Evolutionary conservation across 2,888 invertebrate species (phyloP).

Genomic region (Oasisia sp.): DNA sequence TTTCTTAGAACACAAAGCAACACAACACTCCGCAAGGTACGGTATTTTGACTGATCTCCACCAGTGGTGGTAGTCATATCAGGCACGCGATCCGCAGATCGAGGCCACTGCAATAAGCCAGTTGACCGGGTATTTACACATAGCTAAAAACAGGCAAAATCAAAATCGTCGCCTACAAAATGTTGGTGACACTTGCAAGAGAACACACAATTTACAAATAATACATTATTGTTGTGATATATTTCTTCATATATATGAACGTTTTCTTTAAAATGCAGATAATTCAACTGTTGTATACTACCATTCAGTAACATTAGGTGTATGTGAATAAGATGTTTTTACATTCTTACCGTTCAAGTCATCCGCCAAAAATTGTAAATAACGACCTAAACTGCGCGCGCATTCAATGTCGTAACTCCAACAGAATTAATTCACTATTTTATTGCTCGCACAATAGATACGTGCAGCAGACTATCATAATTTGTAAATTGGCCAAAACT

Average conservation of each 20-base stretch:
- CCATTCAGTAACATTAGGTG: not conserved
- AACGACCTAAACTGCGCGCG: constrained; percentile 17
- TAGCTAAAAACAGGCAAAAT: no score
- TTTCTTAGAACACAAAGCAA: no score
- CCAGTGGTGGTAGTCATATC: no score
- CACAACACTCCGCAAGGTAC: no score
- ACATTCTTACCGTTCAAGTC: constrained; percentile 12
- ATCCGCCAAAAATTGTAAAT: constrained; percentile 14
- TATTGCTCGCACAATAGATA: not conserved
- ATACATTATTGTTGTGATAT: not conserved
- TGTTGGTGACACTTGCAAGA: not conserved
- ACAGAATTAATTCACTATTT: not conserved
- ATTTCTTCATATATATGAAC: not conserved
- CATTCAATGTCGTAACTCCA: not conserved
- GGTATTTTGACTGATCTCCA: no score
- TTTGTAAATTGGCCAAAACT: not conserved
- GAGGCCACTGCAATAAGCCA: no score
- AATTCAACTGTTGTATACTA: not conserved
- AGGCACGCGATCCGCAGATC: no score
- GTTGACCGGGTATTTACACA: no score
- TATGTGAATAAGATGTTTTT: not conserved
- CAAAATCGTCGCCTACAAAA: not conserved
- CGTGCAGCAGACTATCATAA: not conserved
- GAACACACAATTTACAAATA: not conserved
- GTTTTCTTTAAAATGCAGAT: not conserved